Percentiles rank a stretch among this genome's conserved stretches.
Evolutionary conservation across 2,888 invertebrate genomes (phyloP).

Genomic region (Meiosimyza platycephala): DNA sequence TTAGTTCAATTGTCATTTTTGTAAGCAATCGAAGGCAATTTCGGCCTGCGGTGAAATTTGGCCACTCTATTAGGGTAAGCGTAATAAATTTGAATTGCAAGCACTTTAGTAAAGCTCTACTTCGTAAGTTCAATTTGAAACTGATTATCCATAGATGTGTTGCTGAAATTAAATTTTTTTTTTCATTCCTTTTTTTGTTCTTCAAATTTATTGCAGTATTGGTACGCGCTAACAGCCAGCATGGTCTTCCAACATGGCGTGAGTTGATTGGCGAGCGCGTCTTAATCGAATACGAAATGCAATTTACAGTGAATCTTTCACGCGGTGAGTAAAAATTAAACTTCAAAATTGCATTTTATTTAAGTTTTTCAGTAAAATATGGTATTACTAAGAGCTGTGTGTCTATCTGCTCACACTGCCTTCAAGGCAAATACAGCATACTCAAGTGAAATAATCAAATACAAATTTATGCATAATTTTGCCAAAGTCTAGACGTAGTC

Average conservation of each 20-base stretch:
- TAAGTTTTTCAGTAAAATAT: too few species aligned
- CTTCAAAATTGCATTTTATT: not conserved
- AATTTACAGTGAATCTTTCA: slow-evolving; percentile 75
- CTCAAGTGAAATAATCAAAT: not conserved
- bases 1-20: too few species aligned
- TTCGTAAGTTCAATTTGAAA: not conserved
- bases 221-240: slow-evolving; percentile 56
- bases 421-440: not conserved
- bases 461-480: slow-evolving; percentile 17
- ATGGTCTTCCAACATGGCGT: slow-evolving; percentile 72
- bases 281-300: slow-evolving; percentile 75
- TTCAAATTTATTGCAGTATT: slow-evolving; percentile 54
- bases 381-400: not conserved
- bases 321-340: slow-evolving; percentile 47
- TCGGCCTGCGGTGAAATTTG: too few species aligned
- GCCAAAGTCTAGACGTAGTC: slow-evolving; percentile 2
- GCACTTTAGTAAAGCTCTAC: too few species aligned
- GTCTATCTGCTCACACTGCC: too few species aligned
- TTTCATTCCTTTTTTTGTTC: not conserved
- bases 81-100: too few species aligned
- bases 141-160: slow-evolving; percentile 11
- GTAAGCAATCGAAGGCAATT: too few species aligned
- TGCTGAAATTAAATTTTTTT: not conserved
- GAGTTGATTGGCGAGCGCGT: slow-evolving; percentile 77
- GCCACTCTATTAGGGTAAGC: too few species aligned